These are phyloP conservation scores for Homalodisca vitripennis DNA, from an alignment of 1,140 invertebrate genomes.

Conservation along the genomic window DNA sequence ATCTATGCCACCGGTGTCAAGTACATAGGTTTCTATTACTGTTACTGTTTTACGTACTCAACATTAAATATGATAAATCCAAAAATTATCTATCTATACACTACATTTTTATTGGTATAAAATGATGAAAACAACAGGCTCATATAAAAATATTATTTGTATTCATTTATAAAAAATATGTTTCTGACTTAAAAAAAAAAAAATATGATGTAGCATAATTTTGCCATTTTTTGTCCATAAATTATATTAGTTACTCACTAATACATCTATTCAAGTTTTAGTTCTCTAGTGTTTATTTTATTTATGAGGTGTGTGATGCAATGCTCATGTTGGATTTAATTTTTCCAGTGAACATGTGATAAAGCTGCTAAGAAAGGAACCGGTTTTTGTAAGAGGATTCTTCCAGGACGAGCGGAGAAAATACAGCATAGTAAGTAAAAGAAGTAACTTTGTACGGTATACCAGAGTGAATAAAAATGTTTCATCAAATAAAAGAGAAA, in stretches of 20 bases:
- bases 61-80: too few relatives aligned
- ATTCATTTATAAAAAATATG: neutral
- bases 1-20: too few relatives aligned
- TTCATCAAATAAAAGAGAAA: too few relatives aligned
- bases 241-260: neutral
- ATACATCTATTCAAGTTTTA: neutral
- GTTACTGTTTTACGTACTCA: too few relatives aligned
- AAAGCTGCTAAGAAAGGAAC: slow-evolving; percentile 17
- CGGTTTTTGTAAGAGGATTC: slow-evolving; percentile 11
- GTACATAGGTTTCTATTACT: too few relatives aligned
- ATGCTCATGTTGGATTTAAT: neutral
- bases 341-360: slow-evolving; percentile 26
- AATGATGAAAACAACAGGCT: too few relatives aligned
- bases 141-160: neutral
- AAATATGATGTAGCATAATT: neutral
- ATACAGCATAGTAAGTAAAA: slow-evolving; percentile 26
- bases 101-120: too few relatives aligned
- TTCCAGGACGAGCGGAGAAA: slow-evolving; percentile 29
- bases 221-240: neutral
- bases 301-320: neutral
- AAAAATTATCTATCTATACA: too few relatives aligned
- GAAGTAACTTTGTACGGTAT: too few relatives aligned
- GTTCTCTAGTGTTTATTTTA: neutral
- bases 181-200: neutral
- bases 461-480: too few relatives aligned